Evolutionary conservation across 2,113 vertebrate species (phyloP), one percentile per base, ranked within the genome.

Genomic region (Turdus rufiventris): DNA sequence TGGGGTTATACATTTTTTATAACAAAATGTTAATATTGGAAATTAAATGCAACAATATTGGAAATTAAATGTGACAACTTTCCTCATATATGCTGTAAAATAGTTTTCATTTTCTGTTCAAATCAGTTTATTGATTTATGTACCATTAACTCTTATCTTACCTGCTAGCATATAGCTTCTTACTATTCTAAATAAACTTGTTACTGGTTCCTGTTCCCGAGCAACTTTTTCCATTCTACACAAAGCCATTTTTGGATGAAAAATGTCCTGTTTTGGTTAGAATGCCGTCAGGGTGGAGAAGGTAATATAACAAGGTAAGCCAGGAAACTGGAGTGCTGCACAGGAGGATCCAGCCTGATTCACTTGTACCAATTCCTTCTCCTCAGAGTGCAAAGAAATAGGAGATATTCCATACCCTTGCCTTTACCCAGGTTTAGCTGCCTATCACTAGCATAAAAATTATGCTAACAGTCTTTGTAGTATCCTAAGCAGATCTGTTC

Each of bases 261-360:
- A 68, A 84, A 43, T 21, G 9, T 73, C 36, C 28, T 80, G 3
- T 17, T 17, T 61, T 68, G 29, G 3, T 12, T 65, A 9, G 14
- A 34, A 17, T 14, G 12, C 8, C 28, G 5, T 34, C n/a, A 48
- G 54, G 36, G 24, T 34, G 40, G 29, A 68, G 18, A 33, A 72
- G n/a, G 10, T 6, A 1, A 9, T 56, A 18, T 14, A 50, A 54
- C 0, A 2, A 47, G 31, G 2, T 42, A 11, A 17, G 33, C 4
- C 42, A 24, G 33, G 28, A 71, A 81, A 47, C 19, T 4, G 62
- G 31, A 83, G 4, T 13, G 28, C 47, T 89, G 24, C 31, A 21
- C 28, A 18, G 19, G 4, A 42, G 8, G 11, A 53, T 53, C 21
- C 31, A 70, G 34, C 28, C 28, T 51, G 14, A 38, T 43, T 73